phyloP scores from a whole-genome alignment of 2,797 vertebrate genomes.

The Dipus sagitta region DNA sequence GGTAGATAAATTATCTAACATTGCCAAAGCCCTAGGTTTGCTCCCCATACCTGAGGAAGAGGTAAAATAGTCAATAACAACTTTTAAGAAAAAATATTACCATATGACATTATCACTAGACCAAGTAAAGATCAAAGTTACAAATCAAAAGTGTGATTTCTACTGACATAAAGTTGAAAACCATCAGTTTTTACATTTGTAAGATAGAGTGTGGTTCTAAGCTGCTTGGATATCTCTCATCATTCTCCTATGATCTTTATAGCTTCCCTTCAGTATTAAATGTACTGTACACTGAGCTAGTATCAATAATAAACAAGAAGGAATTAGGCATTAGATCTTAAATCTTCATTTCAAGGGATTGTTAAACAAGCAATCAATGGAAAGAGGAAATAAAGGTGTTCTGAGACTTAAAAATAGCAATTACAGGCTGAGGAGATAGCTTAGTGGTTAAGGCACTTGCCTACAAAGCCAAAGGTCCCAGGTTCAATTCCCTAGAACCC shows the following conservation, averaged over 20 bases:
- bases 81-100: neutral
- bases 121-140: neutral
- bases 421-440: too few relatives aligned
- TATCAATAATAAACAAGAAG: slow-evolving; percentile 37
- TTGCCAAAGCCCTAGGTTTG: neutral
- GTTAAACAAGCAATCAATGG: slow-evolving; percentile 8
- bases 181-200: neutral
- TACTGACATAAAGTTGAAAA: neutral
- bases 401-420: neutral
- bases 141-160: neutral
- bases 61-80: neutral
- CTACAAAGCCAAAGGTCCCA: too few relatives aligned
- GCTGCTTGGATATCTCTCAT: neutral
- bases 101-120: too few relatives aligned
- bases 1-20: neutral
- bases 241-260: slow-evolving; percentile 18
- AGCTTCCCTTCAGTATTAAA: slow-evolving; percentile 5
- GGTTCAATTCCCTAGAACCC: too few relatives aligned
- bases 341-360: slow-evolving; percentile 41
- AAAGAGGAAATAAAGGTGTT: neutral
- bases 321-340: slow-evolving; percentile 30
- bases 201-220: slow-evolving; percentile 24
- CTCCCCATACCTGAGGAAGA: neutral
- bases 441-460: too few relatives aligned
- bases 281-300: neutral